A percentile compares a stretch with the other conserved stretches of the same genome.
Conservation (phyloP, 2,888 invertebrate genomes). For the Lasius fuliginosus region DNA sequence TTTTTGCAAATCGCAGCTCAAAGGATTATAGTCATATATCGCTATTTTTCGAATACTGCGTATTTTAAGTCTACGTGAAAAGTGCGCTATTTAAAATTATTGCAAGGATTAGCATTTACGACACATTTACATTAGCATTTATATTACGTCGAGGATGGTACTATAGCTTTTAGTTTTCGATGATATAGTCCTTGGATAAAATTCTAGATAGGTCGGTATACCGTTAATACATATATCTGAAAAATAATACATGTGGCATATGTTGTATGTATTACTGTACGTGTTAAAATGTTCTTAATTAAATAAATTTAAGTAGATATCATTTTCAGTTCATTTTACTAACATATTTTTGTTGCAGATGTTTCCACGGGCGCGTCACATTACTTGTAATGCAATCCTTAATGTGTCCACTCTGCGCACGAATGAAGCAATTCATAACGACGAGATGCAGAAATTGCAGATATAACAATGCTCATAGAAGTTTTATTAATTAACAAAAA, state of each 20-base stretch:
- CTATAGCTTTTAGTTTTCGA: conserved; percentile 46
- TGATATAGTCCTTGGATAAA: conserved; percentile 35
- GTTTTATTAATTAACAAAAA: conserved; percentile 52
- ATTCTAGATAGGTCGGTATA: background rate
- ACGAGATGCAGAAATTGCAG: background rate
- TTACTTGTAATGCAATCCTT: conserved; percentile 42
- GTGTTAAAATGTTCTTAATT: conserved; percentile 39
- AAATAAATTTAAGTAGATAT: conserved; percentile 29
- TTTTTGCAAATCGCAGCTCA: too few relatives aligned
- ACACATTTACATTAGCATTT: conserved; percentile 45
- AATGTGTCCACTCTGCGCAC: conserved; percentile 16
- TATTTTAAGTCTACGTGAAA: conserved; percentile 3
- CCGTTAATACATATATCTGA: conserved; percentile 10
- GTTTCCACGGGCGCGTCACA: background rate
- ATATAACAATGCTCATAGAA: background rate
- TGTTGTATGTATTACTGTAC: background rate
- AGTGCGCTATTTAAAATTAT: conserved; percentile 43
- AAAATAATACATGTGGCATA: conserved; percentile 32
- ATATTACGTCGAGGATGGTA: conserved; percentile 40
- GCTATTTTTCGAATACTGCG: background rate
- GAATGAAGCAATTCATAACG: conserved; percentile 34
- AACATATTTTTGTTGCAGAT: conserved; percentile 13
- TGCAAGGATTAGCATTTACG: conserved; percentile 35
- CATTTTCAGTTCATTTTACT: conserved; percentile 19
- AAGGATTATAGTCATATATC: background rate